A percentile compares a stretch with the other conserved stretches of the same genome.
These are phyloP conservation scores for Pseudorectes ferrugineus DNA, from an alignment of 2,113 vertebrate genomes.

Conservation along the genomic window DNA sequence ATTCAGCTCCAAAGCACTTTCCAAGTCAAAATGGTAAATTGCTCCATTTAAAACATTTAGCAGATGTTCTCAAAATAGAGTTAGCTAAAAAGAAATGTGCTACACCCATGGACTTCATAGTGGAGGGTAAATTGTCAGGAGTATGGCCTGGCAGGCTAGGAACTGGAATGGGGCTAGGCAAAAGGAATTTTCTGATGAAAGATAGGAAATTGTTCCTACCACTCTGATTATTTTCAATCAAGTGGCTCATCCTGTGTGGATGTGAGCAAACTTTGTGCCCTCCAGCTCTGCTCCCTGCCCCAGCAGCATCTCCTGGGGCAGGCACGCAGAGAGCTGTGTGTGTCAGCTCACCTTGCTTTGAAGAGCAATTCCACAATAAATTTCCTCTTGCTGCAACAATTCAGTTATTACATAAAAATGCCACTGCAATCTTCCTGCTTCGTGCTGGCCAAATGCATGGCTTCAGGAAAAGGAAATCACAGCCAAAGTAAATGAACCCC, in stretches of 20 bases:
- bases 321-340: not conserved
- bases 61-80: not conserved
- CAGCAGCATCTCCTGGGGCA: not conserved
- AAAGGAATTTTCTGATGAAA: conserved; percentile 53
- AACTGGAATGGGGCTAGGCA: not conserved
- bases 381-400: not conserved
- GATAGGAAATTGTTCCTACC: conserved; percentile 53
- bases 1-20: not conserved
- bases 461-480: not conserved
- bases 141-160: not conserved
- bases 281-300: not conserved
- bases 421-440: not conserved
- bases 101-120: not conserved
- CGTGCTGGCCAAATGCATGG: not conserved
- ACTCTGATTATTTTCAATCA: conserved; percentile 37
- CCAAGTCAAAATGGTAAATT: not conserved
- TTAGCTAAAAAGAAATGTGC: not conserved
- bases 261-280: not conserved
- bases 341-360: not conserved
- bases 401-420: not conserved
- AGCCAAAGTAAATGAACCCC: not conserved
- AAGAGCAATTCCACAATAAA: not conserved
- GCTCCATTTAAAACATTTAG: not conserved
- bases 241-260: not conserved
- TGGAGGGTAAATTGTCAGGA: not conserved